Evolutionary conservation across 2,113 vertebrate genomes (phyloP).

Genomic region (Thalassarche chlororhynchos): DNA sequence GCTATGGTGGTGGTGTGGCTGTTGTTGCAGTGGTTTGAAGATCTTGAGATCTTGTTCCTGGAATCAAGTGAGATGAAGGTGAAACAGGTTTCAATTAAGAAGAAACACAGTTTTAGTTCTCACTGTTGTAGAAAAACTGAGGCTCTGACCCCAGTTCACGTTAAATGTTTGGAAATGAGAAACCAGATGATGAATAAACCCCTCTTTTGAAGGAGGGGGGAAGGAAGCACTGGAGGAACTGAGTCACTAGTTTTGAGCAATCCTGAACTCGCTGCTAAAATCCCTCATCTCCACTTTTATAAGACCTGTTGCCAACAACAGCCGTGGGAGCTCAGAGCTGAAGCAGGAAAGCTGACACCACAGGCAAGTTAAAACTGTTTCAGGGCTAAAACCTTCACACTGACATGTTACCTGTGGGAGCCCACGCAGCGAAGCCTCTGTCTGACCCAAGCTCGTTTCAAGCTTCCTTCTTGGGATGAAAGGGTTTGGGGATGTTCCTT

Average conservation of each 20-base stretch:
- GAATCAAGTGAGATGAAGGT: neutral
- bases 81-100: neutral
- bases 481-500: neutral
- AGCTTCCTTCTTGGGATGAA: neutral
- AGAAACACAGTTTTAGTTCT: neutral
- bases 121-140: neutral
- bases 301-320: neutral
- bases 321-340: neutral
- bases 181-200: neutral
- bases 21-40: neutral
- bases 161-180: neutral
- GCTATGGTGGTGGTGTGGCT: neutral
- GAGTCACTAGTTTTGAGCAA: conserved; percentile 54
- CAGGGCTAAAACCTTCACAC: neutral
- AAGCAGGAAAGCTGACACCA: neutral
- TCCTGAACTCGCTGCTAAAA: neutral
- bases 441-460: neutral
- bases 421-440: neutral
- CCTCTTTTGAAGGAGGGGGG: neutral
- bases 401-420: neutral
- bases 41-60: neutral
- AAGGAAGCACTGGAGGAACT: neutral
- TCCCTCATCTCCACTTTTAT: neutral
- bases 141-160: neutral
- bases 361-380: conserved; percentile 1